Evolutionary conservation across 2,113 vertebrate genomes (phyloP), one percentile per base, ranked within the genome.

Genomic region (Otocyon megalotis): DNA sequence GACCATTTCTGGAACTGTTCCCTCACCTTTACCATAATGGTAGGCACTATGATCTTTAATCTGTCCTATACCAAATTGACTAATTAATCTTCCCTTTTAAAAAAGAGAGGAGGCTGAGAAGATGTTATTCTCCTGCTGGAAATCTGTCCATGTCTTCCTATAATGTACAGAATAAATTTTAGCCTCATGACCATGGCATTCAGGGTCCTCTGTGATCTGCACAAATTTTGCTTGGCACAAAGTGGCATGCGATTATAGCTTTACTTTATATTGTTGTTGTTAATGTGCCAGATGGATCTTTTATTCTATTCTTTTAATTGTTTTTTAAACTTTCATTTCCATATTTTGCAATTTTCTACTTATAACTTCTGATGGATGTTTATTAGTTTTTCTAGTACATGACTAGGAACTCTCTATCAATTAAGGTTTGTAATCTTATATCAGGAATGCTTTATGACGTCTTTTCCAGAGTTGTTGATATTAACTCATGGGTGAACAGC

Each of bases 311-410:
- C 35, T 90, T 86, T 77, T 20, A 94, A 90, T 1, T 35, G 43
- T 65, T 84, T 76, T 79, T 87, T 82, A 84, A 90, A 10, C 12
- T 97, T 90, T 93, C 26, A 83, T 85, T 93, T 95, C 56, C 67
- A 69, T 53, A 60, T 96, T 89, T 83, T 54, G 50, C 72, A 79
- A 93, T 85, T 92, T 96, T 93, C 67, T 67, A 2, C 74, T 95
- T 8, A 72, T 81, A 93, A 90, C 9, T 90, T 95, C 92, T 93
- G 54, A 74, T 88, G 4, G 22, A 50, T 8, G 9, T 10, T 58
- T 67, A 50, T 71, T 91, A 50, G 19, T 58, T 72, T 84, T 92
- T 83, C 12, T 16, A 67, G 7, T 54, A 16, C 74, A 60, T 20
- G 30, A 63, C 30, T 30, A 43, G 12, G 28, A 71, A 60, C 35